phyloP scores from a whole-genome alignment of 2,113 vertebrate genomes.

The Anas platyrhynchos region DNA sequence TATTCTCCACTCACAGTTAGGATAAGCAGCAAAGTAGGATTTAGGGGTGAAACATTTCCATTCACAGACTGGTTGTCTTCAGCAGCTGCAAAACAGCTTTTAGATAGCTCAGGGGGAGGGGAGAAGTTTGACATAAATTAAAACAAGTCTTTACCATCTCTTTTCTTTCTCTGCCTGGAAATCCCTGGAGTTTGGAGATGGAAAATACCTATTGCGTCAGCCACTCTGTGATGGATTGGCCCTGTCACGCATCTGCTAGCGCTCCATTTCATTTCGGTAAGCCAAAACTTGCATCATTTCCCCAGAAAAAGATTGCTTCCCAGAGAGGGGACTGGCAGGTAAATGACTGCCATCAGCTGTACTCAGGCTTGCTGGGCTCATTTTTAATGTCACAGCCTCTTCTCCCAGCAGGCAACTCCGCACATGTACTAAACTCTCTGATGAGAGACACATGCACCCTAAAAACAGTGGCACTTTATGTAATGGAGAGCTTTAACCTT shows the following conservation, averaged over 20 bases:
- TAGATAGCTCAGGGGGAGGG: background rate
- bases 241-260: slow-evolving; percentile 1
- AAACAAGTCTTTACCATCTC: background rate
- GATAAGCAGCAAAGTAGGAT: background rate
- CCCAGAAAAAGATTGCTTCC: background rate
- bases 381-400: background rate
- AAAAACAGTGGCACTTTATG: background rate
- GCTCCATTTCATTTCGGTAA: slow-evolving; percentile 5
- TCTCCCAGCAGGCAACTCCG: background rate
- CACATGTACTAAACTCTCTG: background rate
- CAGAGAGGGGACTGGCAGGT: background rate
- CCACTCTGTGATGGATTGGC: slow-evolving; percentile 15
- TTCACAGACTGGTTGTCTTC: background rate
- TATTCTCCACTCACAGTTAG: background rate
- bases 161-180: slow-evolving; percentile 1
- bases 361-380: rapidly evolving
- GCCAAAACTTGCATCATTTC: slow-evolving; percentile 48
- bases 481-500: background rate
- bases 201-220: slow-evolving; percentile 4
- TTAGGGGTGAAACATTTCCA: background rate
- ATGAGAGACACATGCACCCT: background rate
- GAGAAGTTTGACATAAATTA: background rate
- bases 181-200: background rate
- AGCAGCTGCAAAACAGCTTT: background rate
- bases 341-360: background rate